Evolutionary conservation across 2,888 invertebrate genomes (phyloP), one percentile per base, ranked within the genome.

Genomic region (Zootermopsis nevadensis): DNA sequence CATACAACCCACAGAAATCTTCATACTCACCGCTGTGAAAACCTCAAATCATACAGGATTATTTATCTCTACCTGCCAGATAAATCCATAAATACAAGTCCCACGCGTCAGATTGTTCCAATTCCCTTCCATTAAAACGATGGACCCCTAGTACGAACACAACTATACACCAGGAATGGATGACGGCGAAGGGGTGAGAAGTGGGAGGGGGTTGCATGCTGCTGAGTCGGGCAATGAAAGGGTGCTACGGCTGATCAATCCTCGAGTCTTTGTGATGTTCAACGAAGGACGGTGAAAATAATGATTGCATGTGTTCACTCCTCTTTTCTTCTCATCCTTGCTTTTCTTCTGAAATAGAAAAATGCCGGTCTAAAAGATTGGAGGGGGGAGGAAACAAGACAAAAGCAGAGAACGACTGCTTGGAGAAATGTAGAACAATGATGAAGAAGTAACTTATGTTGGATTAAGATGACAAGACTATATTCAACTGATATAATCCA

Each of bases 261-360:
- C 60, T 60, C 60, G 60, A 60, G 27, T 69, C 69, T 69, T 69
- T 69, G 69, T 69, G 69, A 69, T 69, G 69, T 33, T 69, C 69
- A 69, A 22, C 60, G 60, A 27, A 24, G 60, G 15, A 60, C 60
- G 60, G 60, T 27, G 60, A 60, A 60, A 60, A 60, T 60, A 60
- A 60, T 60, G 60, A 60, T 60, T 60, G 60, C 6, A 60, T 60
- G 60, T 60, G 60, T n/a, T 60, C 60, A 10, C 27, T 12, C 48
- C 19, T 38, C 38, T 6, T 42, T 42, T 15, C 38, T 42, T 42
- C 19, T 1, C 48, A 48, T 0, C 60, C 60, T 27, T 60, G 60
- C n/a, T 60, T 60, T 24, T n/a, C 24, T 60, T 60, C 60, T n/a
- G 60, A 60, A 60, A 60, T n/a, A 60, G 27, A 60, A 60, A 60